A percentile compares a stretch with the other conserved stretches of the same genome.
These are phyloP conservation scores for Leptinotarsa defecta DNA, from an alignment of 1,140 invertebrate genomes.

Conservation along the genomic window DNA sequence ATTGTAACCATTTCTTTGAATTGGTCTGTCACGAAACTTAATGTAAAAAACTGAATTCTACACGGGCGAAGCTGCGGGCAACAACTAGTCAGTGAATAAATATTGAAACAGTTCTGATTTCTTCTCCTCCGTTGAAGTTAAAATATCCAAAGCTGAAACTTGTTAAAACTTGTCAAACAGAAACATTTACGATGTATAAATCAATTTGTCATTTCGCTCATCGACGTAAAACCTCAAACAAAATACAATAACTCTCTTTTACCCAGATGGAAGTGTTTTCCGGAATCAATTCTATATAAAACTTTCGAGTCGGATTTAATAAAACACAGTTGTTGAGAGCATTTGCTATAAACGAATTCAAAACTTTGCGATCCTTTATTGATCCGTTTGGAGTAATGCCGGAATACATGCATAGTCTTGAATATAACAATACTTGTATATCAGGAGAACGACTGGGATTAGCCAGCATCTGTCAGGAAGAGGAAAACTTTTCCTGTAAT, in stretches of 20 bases:
- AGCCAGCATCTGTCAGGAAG: conserved; percentile 27
- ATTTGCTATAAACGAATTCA: conserved; percentile 24
- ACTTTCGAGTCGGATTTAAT: conserved; percentile 19
- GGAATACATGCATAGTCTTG: conserved; percentile 16
- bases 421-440: conserved; percentile 28
- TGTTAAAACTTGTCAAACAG: too few species aligned
- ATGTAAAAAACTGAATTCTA: too few species aligned
- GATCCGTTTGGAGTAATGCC: conserved; percentile 19
- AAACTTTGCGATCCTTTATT: conserved; percentile 25
- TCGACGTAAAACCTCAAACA: not conserved
- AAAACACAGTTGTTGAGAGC: conserved; percentile 28
- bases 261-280: conserved; percentile 4
- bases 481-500: conserved; percentile 18
- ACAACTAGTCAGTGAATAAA: not conserved
- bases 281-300: conserved; percentile 19
- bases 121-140: too few species aligned
- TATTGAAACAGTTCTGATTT: not conserved
- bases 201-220: not conserved
- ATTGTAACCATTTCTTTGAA: too few species aligned
- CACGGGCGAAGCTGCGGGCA: too few species aligned
- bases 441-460: conserved; percentile 19
- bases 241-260: conserved; percentile 7
- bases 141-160: too few species aligned
- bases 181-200: not conserved
- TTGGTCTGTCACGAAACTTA: too few species aligned